Evolutionary conservation across 35 echinoderm and acorn worm species (phyloP), one percentile per base, ranked within the genome.

Genomic region (Strongylocentrotus purpuratus): DNA sequence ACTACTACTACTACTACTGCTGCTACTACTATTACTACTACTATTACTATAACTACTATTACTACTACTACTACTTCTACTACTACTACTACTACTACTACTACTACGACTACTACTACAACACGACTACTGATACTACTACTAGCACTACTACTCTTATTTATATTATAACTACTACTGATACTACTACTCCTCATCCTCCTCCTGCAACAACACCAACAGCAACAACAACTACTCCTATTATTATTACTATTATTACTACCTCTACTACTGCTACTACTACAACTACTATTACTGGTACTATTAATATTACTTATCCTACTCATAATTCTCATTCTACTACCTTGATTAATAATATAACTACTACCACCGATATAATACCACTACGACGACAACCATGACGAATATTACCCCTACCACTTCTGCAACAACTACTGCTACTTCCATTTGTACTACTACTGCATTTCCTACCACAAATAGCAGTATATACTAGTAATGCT

Each of bases 51-150:
- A 20, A 70, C 61, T 88, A 31, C 86, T 88, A 88, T 22, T 33
- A 88, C 86, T 88, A 32, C 86, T 88, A 33, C 86, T 33, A 88
- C 86, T 88, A 33, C n/a, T 88, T 13, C 86, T 88, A 88, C 85
- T 86, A 86, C 85, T 86, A 86, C 85, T 86, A 86, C 85, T 86
- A 86, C 85, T 88, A 88, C 41, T 88, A 33, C 86, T 88, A 33
- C 86, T 88, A 0, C 14, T 88, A 88, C 41, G 10, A 88, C 86
- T 33, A 32, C 86, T 88, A 32, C 28, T 31, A 88, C 31, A 32
- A 5, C 31, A 88, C 86, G 5, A 88, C 86, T 88, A 45, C 32
- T 88, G 31, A 4, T 88, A 88, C 86, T 88, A 33, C 31, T 88
- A 0, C 87, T 88, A 88, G 28, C 31, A 35, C 87, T 88, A 88